phyloP scores from a whole-genome alignment of 2,888 invertebrate genomes.

The Macrophya alboannulata region DNA sequence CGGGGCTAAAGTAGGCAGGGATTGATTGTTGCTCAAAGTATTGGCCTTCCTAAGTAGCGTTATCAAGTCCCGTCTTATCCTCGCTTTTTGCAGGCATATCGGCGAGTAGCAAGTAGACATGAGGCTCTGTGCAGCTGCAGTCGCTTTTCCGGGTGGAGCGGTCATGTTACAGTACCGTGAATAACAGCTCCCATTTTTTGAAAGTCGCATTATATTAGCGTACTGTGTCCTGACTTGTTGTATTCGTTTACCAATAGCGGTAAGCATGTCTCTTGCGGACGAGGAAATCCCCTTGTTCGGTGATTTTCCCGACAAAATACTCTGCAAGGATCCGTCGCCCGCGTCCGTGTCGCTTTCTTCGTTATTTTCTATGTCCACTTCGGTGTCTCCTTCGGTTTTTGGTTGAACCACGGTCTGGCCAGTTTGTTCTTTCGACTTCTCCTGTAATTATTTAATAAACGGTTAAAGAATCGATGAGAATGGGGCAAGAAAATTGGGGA shows the following conservation, averaged over 20 bases:
- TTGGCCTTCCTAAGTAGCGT: conserved; percentile 85
- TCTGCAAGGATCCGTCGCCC: conserved; percentile 68
- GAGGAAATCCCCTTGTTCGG: conserved; percentile 74
- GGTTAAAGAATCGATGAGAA: neutral
- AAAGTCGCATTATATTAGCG: conserved; percentile 86
- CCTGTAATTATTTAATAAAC: conserved; percentile 61
- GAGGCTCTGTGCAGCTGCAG: conserved; percentile 81
- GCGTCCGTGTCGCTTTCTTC: conserved; percentile 78
- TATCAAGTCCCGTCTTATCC: conserved; percentile 87
- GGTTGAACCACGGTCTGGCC: conserved; percentile 57
- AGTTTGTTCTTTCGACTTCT: conserved; percentile 70
- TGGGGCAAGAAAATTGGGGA: neutral
- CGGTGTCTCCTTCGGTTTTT: conserved; percentile 82
- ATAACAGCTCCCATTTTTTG: conserved; percentile 89
- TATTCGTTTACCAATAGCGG: conserved; percentile 85
- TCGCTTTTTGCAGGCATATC: conserved; percentile 88
- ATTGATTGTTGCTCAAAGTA: conserved; percentile 76
- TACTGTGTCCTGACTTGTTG: conserved; percentile 87
- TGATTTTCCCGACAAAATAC: conserved; percentile 70
- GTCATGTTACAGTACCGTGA: conserved; percentile 85
- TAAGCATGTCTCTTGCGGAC: conserved; percentile 81
- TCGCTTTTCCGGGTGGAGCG: conserved; percentile 81
- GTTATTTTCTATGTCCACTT: conserved; percentile 84
- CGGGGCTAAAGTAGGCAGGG: conserved; percentile 58
- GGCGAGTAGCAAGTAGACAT: conserved; percentile 90